phyloP scores from a whole-genome alignment of 2,888 invertebrate genomes.

The Drosophila eohydei region DNA sequence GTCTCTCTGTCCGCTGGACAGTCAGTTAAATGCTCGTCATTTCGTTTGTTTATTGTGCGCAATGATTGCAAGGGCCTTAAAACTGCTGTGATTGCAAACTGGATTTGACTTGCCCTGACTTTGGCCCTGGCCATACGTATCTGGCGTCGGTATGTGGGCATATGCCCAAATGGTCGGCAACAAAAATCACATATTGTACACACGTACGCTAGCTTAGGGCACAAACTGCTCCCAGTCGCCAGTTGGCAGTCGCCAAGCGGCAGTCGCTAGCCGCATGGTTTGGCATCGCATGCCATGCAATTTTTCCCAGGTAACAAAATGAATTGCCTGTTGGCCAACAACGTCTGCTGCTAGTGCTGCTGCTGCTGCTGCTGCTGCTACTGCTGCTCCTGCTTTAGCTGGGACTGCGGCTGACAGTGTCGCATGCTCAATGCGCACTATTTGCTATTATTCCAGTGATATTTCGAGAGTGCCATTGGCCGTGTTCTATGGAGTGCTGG shows the following conservation, averaged over 20 bases:
- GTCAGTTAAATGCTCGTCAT: conserved; percentile 80
- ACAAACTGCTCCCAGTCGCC: conserved; percentile 19
- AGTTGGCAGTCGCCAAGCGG: conserved; percentile 22
- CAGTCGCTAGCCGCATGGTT: conserved; percentile 49
- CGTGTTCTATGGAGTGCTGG: conserved; percentile 13
- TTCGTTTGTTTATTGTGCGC: conserved; percentile 78
- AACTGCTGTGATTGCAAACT: conserved; percentile 73
- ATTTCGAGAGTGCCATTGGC: conserved; percentile 66
- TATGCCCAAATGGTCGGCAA: conserved; percentile 71
- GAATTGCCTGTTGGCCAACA: conserved; percentile 67
- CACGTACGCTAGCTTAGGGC: conserved; percentile 69
- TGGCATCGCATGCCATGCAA: conserved; percentile 68
- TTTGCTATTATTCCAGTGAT: conserved; percentile 78
- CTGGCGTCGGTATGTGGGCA: conserved; percentile 31
- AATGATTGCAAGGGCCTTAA: conserved; percentile 72
- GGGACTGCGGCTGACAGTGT: conserved; percentile 72
- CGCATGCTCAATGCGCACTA: conserved; percentile 78
- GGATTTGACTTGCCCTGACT: conserved; percentile 61
- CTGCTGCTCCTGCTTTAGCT: too few relatives aligned
- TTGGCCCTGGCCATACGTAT: conserved; percentile 10
- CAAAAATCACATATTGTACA: conserved; percentile 78
- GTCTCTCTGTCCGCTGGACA: conserved; percentile 42
- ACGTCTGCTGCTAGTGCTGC: conserved; percentile 30
- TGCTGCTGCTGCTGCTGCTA: conserved; percentile 30
- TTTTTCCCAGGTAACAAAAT: conserved; percentile 77